These are phyloP conservation scores for Drosophila elegans DNA, from an alignment of 1,140 invertebrate species.

Conservation along the genomic window DNA sequence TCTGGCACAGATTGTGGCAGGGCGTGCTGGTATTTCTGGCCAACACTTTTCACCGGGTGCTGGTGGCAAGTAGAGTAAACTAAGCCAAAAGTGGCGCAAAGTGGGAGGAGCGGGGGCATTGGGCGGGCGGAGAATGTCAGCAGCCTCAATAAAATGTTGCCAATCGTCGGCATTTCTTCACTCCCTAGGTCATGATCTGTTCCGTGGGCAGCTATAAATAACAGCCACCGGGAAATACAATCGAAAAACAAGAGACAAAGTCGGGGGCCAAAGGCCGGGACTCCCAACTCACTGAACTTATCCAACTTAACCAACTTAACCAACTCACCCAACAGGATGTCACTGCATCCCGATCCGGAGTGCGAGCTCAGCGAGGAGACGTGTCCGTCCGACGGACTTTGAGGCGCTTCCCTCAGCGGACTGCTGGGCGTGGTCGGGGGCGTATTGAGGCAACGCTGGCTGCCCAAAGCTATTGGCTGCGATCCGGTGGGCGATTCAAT, in stretches of 20 bases:
- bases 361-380: constrained; percentile 79
- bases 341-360: constrained; percentile 71
- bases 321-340: constrained; percentile 78
- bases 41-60: constrained; percentile 43
- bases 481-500: constrained; percentile 51
- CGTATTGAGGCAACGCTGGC: constrained; percentile 71
- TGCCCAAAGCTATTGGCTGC: constrained; percentile 48
- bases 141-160: constrained; percentile 83
- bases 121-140: constrained; percentile 64
- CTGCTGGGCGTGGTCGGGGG: constrained; percentile 81
- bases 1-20: constrained; percentile 64
- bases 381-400: constrained; percentile 79
- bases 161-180: constrained; percentile 41
- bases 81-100: constrained; percentile 51
- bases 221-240: constrained; percentile 15
- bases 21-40: constrained; percentile 45
- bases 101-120: constrained; percentile 20
- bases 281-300: constrained; percentile 37
- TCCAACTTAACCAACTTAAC: constrained; percentile 59
- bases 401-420: constrained; percentile 71
- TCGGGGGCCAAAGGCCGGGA: background rate
- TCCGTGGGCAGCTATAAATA: constrained; percentile 70
- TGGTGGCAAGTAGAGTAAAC: constrained; percentile 55
- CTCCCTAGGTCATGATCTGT: constrained; percentile 82
- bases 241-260: background rate